A percentile compares a stretch with the other conserved stretches of the same genome.
Conservation (phyloP, 1,140 invertebrate genomes). For the Drosophila busckii region DNA sequence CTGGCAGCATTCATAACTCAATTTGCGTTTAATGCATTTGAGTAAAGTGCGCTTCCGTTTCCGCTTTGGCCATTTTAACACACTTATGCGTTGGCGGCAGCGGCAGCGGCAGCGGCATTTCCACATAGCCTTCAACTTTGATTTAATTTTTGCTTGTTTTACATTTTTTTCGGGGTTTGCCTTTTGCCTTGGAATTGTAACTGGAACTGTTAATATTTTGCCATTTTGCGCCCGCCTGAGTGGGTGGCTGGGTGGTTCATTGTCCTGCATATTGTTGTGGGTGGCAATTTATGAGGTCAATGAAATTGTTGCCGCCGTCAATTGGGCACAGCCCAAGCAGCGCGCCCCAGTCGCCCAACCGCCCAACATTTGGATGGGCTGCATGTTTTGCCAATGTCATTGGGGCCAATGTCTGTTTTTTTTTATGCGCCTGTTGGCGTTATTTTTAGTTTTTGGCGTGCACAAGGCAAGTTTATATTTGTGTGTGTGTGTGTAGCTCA, state of each 20-base stretch:
- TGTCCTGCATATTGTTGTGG: conserved; percentile 44
- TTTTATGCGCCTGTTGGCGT: not conserved
- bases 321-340: conserved; percentile 35
- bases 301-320: conserved; percentile 62
- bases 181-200: not conserved
- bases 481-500: too few species aligned
- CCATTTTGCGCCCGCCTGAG: too few species aligned
- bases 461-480: conserved; percentile 23
- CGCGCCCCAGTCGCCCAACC: conserved; percentile 1
- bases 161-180: not conserved
- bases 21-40: conserved; percentile 12
- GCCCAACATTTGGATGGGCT: too few species aligned
- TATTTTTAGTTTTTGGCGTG: conserved; percentile 22
- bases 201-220: conserved; percentile 34
- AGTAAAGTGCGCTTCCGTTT: conserved; percentile 18
- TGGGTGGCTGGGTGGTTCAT: conserved; percentile 26
- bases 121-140: not conserved
- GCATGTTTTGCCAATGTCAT: conserved; percentile 54
- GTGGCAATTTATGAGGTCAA: conserved; percentile 73
- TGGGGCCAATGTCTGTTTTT: conserved; percentile 50
- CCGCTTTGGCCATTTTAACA: conserved; percentile 17
- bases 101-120: conserved; percentile 5
- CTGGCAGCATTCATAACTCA: conserved; percentile 1
- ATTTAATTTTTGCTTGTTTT: conserved; percentile 20
- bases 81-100: conserved; percentile 21